Evolutionary conservation across 2,797 vertebrate species (phyloP), one percentile per base, ranked within the genome.

Genomic region (Notamacropus eugenii): DNA sequence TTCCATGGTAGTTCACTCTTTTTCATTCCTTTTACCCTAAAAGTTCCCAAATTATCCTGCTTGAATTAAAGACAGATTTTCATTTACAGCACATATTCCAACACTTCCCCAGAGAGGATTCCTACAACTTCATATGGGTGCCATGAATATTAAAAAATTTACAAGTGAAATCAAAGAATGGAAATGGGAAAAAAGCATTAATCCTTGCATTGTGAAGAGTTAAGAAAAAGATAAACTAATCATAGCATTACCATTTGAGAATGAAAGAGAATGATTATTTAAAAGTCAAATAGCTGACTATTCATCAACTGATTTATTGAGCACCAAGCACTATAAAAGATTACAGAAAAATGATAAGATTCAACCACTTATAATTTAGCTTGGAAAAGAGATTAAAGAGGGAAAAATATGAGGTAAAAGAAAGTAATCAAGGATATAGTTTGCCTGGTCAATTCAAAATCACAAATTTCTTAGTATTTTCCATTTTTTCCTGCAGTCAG

Each of bases 61-160:
- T 90, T 59, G 40, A 46, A 92, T 46, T 50, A 28, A 90, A 50
- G 67, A 90, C 4, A 46, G 46, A 12, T 40, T 62, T 93, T 62
- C 67, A 67, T 90, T 16, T 34, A 29, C 16, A 11, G 14, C 24
- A 52, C 24, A 11, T 16, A n/a, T 0, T 55, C 54, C 57, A 74
- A 91, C 1, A 57, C 5, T 57, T 62, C 27, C 10, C 1, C 14
- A 4, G 82, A 50, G 16, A 59, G 57, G 67, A 46, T 11, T 59
- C 57, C 16, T 1, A 55, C 58, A n/a, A 57, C 90, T 28, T 11
- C 11, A 55, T 90, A 56, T 50, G 9, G 0, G 8, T 2, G 16
- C 0, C 1, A 31, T 28, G 10, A 27, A 34, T 29, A 50, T 31
- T 0, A 0, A 11, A 10, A 62, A 40, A 46, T n/a, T 2, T 1